Conservation (phyloP, 2,113 vertebrate genomes). For the Theristicus caerulescens region DNA sequence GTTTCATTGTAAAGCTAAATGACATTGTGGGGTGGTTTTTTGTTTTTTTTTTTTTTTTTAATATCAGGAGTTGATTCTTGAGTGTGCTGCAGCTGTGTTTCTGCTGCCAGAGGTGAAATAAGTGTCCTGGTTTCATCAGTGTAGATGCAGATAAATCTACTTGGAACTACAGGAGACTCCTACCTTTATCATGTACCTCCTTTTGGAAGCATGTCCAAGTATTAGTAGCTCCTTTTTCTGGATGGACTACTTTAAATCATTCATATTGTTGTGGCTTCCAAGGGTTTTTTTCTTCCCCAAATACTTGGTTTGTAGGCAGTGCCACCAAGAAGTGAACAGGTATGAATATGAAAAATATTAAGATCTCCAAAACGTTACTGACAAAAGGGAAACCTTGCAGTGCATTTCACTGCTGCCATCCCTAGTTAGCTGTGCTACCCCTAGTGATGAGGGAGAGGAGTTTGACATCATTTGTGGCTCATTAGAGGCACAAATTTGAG, state of each 20-base stretch:
- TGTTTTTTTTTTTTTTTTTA: not conserved
- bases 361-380: not conserved
- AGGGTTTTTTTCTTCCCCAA: not conserved
- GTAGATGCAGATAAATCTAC: not conserved
- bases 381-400: not conserved
- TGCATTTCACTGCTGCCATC: not conserved
- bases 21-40: not conserved
- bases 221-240: not conserved
- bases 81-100: not conserved
- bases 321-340: not conserved
- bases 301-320: not conserved
- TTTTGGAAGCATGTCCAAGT: not conserved
- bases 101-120: conserved; percentile 21
- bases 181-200: not conserved
- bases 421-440: not conserved
- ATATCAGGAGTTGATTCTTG: not conserved
- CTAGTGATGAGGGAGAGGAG: not conserved
- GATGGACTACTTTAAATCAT: not conserved
- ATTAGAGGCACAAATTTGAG: not conserved
- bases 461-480: not conserved
- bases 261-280: not conserved
- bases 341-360: not conserved
- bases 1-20: not conserved
- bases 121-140: not conserved
- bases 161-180: not conserved